Evolutionary conservation across 2,888 invertebrate genomes (phyloP).

Genomic region (Azorinus chamasolen): DNA sequence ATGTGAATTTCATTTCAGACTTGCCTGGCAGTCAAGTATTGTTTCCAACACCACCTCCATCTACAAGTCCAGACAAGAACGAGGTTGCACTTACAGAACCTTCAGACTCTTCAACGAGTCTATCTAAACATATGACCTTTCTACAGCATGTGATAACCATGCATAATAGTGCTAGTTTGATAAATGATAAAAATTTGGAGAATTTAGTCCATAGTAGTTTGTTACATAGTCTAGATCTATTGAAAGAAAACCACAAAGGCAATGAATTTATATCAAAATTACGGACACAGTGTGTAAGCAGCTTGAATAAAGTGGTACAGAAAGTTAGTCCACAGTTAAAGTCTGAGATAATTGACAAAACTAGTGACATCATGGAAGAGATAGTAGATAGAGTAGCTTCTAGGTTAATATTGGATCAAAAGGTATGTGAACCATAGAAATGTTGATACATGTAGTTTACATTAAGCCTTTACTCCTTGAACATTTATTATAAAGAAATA

Average conservation of each 20-base stretch:
- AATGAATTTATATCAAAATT: background rate
- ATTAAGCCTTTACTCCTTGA: too few relatives aligned
- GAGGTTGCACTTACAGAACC: background rate
- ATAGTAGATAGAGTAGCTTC: background rate
- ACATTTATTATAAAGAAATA: too few relatives aligned
- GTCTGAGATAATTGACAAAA: background rate
- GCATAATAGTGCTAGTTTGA: too few relatives aligned
- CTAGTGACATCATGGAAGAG: slow-evolving; percentile 6
- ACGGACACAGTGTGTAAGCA: slow-evolving; percentile 32
- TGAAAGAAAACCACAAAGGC: too few relatives aligned
- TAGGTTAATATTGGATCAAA: background rate
- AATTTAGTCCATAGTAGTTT: too few relatives aligned
- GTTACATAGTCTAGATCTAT: too few relatives aligned
- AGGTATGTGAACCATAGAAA: background rate
- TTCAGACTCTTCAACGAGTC: background rate
- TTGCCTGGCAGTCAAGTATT: slow-evolving; percentile 34
- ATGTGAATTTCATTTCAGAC: background rate
- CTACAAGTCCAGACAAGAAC: slow-evolving; percentile 26
- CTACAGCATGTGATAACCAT: slow-evolving; percentile 51
- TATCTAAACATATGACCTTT: slow-evolving; percentile 50
- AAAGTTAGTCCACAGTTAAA: slow-evolving; percentile 1
- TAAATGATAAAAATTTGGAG: too few relatives aligned
- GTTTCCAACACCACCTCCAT: slow-evolving; percentile 57
- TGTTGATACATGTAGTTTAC: too few relatives aligned
- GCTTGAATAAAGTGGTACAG: slow-evolving; percentile 28